Evolutionary conservation across 2,113 vertebrate genomes (phyloP).

Genomic region (Globicephala melas): DNA sequence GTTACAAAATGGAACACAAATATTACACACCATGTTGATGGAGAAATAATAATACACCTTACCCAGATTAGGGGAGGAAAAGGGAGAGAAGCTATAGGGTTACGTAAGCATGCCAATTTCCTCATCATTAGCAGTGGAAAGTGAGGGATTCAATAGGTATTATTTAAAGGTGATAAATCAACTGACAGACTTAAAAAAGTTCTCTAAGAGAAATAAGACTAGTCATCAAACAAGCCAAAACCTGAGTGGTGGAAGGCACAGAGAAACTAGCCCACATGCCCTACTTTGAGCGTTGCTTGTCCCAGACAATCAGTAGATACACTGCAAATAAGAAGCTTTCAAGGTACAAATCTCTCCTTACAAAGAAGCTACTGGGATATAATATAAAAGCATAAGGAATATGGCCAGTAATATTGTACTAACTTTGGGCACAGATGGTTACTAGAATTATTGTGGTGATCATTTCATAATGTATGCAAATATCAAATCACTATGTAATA

Average conservation of each 20-base stretch:
- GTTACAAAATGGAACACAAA: neutral
- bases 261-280: neutral
- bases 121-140: neutral
- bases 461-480: neutral
- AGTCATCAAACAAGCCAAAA: neutral
- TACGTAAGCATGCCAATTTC: neutral
- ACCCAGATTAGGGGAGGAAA: neutral
- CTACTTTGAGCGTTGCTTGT: no score
- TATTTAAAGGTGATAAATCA: neutral
- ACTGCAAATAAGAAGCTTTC: neutral
- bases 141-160: neutral
- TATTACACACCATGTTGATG: no score
- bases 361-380: neutral
- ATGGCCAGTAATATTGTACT: neutral
- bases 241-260: neutral
- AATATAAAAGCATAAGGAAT: neutral
- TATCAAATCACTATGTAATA: neutral
- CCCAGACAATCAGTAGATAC: neutral
- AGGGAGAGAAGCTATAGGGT: neutral
- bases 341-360: neutral
- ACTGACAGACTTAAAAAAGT: no score
- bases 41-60: neutral
- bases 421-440: neutral
- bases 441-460: neutral
- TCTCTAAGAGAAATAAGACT: neutral